phyloP scores from a whole-genome alignment of 2,888 invertebrate genomes.

The Heliconius sara region DNA sequence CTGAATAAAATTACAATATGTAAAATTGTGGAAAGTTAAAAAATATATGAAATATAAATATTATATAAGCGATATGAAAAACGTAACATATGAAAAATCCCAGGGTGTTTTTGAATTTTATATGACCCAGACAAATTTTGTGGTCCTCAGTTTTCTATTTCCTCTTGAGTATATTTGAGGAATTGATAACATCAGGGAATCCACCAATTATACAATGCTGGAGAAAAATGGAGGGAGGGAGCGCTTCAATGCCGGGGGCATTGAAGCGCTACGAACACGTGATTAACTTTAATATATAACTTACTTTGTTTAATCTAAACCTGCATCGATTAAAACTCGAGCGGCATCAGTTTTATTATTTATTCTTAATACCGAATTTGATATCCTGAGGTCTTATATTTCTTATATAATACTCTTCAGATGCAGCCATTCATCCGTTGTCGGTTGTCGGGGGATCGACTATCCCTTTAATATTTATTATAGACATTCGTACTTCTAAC shows the following conservation, averaged over 20 bases:
- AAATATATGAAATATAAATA: background rate
- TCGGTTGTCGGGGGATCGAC: slow-evolving; percentile 46
- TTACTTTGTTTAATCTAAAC: background rate
- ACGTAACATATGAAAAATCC: too few species aligned
- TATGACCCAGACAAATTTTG: too few species aligned
- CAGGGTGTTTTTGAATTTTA: too few species aligned
- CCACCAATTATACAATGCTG: too few species aligned
- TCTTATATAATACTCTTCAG: background rate
- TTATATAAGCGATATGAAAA: too few species aligned
- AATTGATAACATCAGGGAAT: too few species aligned
- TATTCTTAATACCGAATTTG: slow-evolving; percentile 6
- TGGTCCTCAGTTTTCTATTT: too few species aligned
- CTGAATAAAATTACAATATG: slow-evolving; percentile 11
- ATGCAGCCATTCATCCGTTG: slow-evolving; percentile 40
- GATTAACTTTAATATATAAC: background rate
- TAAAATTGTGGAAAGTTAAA: background rate
- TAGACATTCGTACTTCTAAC: slow-evolving; percentile 50
- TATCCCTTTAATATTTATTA: slow-evolving; percentile 53
- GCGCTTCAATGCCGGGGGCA: too few species aligned
- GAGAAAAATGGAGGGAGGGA: too few species aligned
- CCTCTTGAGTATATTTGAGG: too few species aligned
- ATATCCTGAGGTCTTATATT: background rate
- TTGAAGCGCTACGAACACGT: background rate
- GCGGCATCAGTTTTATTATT: background rate
- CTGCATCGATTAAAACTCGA: background rate